phyloP scores from a whole-genome alignment of 1,140 invertebrate species.

The Pseudoatta argentina region DNA sequence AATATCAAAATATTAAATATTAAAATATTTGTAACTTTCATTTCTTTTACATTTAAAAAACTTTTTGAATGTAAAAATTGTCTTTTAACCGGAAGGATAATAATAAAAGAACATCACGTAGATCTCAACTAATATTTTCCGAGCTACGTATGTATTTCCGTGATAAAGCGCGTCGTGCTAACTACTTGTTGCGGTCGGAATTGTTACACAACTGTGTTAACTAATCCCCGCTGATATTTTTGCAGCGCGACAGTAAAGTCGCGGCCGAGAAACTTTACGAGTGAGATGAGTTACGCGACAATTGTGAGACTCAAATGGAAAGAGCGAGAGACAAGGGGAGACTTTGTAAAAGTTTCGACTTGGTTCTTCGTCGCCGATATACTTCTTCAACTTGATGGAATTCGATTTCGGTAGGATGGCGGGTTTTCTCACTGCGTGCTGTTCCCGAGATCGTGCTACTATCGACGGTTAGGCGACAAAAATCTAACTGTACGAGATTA shows the following conservation, averaged over 20 bases:
- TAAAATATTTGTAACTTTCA: neutral
- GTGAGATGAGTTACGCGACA: constrained; percentile 43
- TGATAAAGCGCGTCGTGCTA: constrained; percentile 16
- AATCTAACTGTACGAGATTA: constrained; percentile 60
- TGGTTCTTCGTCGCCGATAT: constrained; percentile 60
- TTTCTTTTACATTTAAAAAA: neutral
- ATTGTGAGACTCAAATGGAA: constrained; percentile 37
- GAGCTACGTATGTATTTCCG: neutral
- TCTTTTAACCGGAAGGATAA: neutral
- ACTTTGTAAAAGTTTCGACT: constrained; percentile 62
- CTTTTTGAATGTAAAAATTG: neutral
- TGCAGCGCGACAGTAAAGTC: constrained; percentile 32
- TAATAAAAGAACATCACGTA: neutral
- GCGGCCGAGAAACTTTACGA: constrained; percentile 41
- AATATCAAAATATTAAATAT: neutral
- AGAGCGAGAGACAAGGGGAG: constrained; percentile 50
- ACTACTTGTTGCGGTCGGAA: constrained; percentile 54
- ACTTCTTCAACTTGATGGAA: constrained; percentile 69
- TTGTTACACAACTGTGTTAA: constrained; percentile 24
- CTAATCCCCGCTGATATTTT: constrained; percentile 55
- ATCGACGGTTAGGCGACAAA: constrained; percentile 61
- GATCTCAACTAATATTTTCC: constrained; percentile 29
- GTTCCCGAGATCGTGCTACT: constrained; percentile 53
- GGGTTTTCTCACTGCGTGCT: constrained; percentile 8
- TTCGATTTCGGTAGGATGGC: constrained; percentile 66